Evolutionary conservation across 2,113 vertebrate species (phyloP).

Genomic region (Plecturocebus donacophilus): DNA sequence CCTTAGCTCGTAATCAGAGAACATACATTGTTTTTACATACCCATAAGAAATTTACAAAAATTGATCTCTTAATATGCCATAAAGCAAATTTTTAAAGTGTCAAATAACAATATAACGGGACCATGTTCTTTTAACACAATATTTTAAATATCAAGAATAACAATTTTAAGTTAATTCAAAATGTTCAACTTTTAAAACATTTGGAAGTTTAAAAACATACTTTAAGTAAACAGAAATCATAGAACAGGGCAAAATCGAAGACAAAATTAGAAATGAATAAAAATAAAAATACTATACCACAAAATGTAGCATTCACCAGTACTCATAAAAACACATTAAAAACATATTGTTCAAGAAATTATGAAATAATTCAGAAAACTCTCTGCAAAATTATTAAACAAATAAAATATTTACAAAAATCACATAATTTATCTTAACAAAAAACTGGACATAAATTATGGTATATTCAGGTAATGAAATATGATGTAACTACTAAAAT

Average conservation of each 20-base stretch:
- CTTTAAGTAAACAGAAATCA: background rate
- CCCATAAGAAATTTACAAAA: background rate
- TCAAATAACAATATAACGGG: background rate
- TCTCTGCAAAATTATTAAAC: background rate
- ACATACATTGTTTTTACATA: background rate
- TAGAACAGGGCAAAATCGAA: background rate
- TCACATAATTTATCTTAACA: background rate
- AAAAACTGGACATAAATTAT: background rate
- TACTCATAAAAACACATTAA: background rate
- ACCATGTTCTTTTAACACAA: background rate
- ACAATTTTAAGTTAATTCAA: background rate
- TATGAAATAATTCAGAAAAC: too few species aligned
- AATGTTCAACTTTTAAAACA: background rate
- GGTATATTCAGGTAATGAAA: background rate
- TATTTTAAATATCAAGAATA: background rate
- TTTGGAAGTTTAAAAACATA: background rate
- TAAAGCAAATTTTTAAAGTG: slow-evolving; percentile 1
- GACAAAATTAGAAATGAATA: background rate
- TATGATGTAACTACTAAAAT: background rate
- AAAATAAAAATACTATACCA: background rate
- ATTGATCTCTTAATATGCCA: background rate
- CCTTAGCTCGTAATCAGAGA: background rate
- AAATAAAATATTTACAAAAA: background rate
- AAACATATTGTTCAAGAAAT: background rate
- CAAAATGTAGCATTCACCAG: background rate